A percentile compares a stretch with the other conserved stretches of the same genome.
Conservation (phyloP, 2,113 vertebrate genomes). For the Sporophila hypoxantha region DNA sequence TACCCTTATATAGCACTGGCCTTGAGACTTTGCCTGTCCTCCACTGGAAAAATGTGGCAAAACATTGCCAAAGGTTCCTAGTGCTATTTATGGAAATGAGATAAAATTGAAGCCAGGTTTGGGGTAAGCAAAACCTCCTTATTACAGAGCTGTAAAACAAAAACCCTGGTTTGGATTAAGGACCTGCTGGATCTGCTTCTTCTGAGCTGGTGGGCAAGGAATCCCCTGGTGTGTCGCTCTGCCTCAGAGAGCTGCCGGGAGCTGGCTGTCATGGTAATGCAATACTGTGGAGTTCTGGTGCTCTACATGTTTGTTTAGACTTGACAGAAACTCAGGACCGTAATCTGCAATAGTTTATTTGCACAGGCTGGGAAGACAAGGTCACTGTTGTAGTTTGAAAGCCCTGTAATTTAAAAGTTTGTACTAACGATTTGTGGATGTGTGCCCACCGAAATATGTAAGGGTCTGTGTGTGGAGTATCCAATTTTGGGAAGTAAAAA, state of each 20-base stretch:
- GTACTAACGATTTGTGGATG: not conserved
- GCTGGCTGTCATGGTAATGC: not conserved
- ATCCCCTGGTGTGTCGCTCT: rapidly evolving
- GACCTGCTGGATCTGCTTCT: constrained; percentile 1
- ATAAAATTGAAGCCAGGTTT: constrained; percentile 64
- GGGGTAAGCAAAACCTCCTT: constrained; percentile 40
- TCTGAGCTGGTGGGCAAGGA: not conserved
- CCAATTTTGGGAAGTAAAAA: not conserved
- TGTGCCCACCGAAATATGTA: not conserved
- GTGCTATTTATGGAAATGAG: constrained; percentile 58
- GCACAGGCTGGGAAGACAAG: constrained; percentile 1
- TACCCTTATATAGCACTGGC: not conserved
- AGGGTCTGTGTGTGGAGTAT: not conserved
- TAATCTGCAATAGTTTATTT: constrained; percentile 50
- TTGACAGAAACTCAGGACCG: constrained; percentile 6
- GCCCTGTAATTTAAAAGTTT: not conserved
- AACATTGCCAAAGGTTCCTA: constrained; percentile 32
- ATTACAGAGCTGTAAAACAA: constrained; percentile 11
- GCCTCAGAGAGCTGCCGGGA: not conserved
- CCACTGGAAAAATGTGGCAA: constrained; percentile 32
- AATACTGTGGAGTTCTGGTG: not conserved
- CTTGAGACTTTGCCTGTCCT: constrained; percentile 6
- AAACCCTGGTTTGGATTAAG: constrained; percentile 56
- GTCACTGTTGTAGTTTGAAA: constrained; percentile 13
- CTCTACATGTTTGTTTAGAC: not conserved